Percentiles rank a stretch among this genome's conserved stretches.
Conservation (phyloP, 2,888 invertebrate species). For the Hypomecis punctinalis region DNA sequence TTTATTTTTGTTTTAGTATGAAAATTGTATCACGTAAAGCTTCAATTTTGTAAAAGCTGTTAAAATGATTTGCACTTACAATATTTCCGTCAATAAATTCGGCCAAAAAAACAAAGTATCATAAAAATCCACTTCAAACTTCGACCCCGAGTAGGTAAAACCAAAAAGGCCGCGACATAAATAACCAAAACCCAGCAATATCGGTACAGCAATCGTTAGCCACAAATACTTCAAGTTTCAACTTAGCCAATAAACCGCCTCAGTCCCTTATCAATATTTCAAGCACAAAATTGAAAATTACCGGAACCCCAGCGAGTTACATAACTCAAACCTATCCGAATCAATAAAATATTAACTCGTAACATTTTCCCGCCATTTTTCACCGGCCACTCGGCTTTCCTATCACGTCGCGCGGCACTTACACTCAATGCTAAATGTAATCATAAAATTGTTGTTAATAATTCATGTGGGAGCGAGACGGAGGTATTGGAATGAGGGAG, state of each 20-base stretch:
- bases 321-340: constrained; percentile 82
- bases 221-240: constrained; percentile 38
- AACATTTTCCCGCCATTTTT: constrained; percentile 79
- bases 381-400: constrained; percentile 74
- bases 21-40: too few species aligned
- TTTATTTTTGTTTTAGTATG: too few species aligned
- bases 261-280: constrained; percentile 79
- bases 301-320: constrained; percentile 67
- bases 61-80: too few species aligned
- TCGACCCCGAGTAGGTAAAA: constrained; percentile 3
- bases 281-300: constrained; percentile 83
- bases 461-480: constrained; percentile 70
- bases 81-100: too few species aligned
- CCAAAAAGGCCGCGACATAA: constrained; percentile 33
- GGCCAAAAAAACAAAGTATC: constrained; percentile 5
- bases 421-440: constrained; percentile 81
- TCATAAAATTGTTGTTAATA: constrained; percentile 85
- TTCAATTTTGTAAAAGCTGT: too few species aligned
- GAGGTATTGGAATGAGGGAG: constrained; percentile 49
- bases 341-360: constrained; percentile 83
- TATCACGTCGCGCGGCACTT: constrained; percentile 78
- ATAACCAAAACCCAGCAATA: constrained; percentile 38
- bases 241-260: constrained; percentile 53
- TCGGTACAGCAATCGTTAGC: constrained; percentile 36
- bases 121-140: constrained; percentile 1